Evolutionary conservation across 2,888 invertebrate genomes (phyloP).

Genomic region (Archaeoteleia sp.): DNA sequence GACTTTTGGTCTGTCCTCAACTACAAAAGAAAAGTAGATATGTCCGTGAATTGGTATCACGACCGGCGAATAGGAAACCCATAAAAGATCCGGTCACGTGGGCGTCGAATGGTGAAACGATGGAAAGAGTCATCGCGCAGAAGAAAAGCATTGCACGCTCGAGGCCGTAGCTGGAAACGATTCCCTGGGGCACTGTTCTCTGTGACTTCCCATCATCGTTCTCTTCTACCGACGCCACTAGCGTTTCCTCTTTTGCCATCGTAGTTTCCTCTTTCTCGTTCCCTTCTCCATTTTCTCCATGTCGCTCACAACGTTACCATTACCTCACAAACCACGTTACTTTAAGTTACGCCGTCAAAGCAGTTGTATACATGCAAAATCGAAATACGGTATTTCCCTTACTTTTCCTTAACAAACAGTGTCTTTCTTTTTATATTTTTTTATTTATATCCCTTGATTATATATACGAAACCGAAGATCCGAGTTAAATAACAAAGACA

Average conservation of each 20-base stretch:
- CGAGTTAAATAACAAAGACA: too few species aligned
- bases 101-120: slow-evolving; percentile 3
- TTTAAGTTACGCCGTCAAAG: not conserved
- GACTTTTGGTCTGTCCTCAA: not conserved
- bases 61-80: slow-evolving; percentile 1
- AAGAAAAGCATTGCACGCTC: slow-evolving; percentile 13
- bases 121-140: slow-evolving; percentile 12
- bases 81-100: slow-evolving; percentile 15
- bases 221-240: slow-evolving; percentile 14
- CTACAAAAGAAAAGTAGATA: not conserved
- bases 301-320: slow-evolving; percentile 7
- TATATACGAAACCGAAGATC: too few species aligned
- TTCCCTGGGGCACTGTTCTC: slow-evolving; percentile 65
- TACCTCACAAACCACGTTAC: not conserved
- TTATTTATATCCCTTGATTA: too few species aligned
- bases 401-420: not conserved
- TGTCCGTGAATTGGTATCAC: not conserved
- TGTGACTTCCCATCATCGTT: slow-evolving; percentile 64
- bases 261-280: slow-evolving; percentile 3
- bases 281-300: slow-evolving; percentile 7
- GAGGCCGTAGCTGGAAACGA: slow-evolving; percentile 54
- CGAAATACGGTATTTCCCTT: not conserved
- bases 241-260: slow-evolving; percentile 3
- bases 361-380: not conserved
- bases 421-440: too few species aligned